A percentile compares a stretch with the other conserved stretches of the same genome.
phyloP scores from a whole-genome alignment of 1,140 invertebrate genomes.

The Coptotermes formosanus region DNA sequence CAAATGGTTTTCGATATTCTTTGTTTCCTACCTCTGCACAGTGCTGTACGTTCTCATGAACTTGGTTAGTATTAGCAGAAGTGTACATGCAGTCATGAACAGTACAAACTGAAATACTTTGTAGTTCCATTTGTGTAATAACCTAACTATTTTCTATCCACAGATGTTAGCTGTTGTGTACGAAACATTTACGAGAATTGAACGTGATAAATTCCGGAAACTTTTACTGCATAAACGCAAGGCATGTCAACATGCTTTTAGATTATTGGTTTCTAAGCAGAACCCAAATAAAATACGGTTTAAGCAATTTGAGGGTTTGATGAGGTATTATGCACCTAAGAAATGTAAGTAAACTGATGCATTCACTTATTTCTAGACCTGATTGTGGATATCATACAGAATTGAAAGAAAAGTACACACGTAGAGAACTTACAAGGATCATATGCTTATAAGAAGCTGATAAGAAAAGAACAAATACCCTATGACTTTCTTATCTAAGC shows the following conservation, averaged over 20 bases:
- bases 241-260: constrained; percentile 82
- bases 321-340: constrained; percentile 74
- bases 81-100: background rate
- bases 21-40: constrained; percentile 81
- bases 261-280: constrained; percentile 70
- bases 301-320: constrained; percentile 77
- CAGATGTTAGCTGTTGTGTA: constrained; percentile 89
- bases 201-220: constrained; percentile 85
- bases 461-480: background rate
- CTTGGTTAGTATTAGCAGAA: constrained; percentile 57
- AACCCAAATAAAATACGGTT: constrained; percentile 67
- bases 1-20: constrained; percentile 82
- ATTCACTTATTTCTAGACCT: constrained; percentile 27
- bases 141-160: constrained; percentile 22
- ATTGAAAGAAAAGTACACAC: background rate
- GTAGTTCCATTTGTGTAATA: background rate
- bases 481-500: no score
- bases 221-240: constrained; percentile 79
- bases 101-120: background rate
- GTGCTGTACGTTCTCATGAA: constrained; percentile 80
- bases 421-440: background rate
- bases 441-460: background rate
- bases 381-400: background rate
- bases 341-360: constrained; percentile 57
- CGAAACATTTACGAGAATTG: constrained; percentile 83